Evolutionary conservation across 2,113 vertebrate genomes (phyloP).

Genomic region (Elephantulus edwardii): DNA sequence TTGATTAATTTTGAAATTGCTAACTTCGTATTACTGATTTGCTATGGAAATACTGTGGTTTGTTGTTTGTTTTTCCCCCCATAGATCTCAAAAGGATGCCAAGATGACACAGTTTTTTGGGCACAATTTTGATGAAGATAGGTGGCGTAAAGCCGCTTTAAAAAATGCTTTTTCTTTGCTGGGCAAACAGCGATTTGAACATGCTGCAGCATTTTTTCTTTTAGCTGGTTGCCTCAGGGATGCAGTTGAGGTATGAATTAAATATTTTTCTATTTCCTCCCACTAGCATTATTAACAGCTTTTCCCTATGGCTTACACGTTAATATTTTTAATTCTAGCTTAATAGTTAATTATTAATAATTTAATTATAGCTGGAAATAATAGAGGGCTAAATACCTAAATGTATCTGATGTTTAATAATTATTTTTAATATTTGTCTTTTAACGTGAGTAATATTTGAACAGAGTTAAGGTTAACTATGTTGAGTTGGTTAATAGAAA

Average conservation of each 20-base stretch:
- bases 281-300: background rate
- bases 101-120: constrained; percentile 99
- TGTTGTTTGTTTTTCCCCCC: constrained; percentile 37
- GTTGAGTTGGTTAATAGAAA: background rate
- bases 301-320: background rate
- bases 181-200: constrained; percentile 98
- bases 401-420: constrained; percentile 31
- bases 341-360: too few species aligned
- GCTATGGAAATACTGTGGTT: constrained; percentile 19
- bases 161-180: constrained; percentile 98
- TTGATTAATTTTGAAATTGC: background rate
- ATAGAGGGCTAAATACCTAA: background rate
- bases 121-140: constrained; percentile 96
- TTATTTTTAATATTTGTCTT: constrained; percentile 22
- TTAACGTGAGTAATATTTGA: constrained; percentile 38
- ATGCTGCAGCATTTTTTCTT: constrained; percentile 97
- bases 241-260: constrained; percentile 92
- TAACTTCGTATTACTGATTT: constrained; percentile 27
- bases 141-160: constrained; percentile 97
- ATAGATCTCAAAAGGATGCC: constrained; percentile 92
- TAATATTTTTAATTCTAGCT: constrained; percentile 50
- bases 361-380: constrained; percentile 29
- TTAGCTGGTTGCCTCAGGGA: constrained; percentile 96
- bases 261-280: background rate
- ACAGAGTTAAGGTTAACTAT: background rate